Evolutionary conservation across 2,888 invertebrate species (phyloP), one percentile per base, ranked within the genome.

Genomic region (Strigamia maritima): DNA sequence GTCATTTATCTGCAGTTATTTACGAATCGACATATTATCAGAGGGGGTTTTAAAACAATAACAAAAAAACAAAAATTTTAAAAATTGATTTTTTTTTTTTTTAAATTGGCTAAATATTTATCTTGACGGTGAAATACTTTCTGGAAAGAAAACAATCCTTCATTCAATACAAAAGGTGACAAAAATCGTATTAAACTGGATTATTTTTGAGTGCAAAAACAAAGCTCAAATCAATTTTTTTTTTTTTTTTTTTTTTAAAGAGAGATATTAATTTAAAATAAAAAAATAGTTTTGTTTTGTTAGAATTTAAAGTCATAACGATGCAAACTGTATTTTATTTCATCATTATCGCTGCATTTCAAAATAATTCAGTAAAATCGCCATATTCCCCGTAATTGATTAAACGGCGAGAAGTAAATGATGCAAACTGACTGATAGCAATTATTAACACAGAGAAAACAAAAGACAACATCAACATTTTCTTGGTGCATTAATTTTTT

Each of bases 391-490:
- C 6, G 70, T 70, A 70, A 70, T 70, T 70, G 70, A 28, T 70
- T 70, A 70, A 70, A 70, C n/a, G 70, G 70, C 26, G 26, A 70
- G 16, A 70, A 70, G 70, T 70, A 70, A 70, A 70, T 70, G 70
- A 70, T 70, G 70, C 70, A 70, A 28, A 26, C 70, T 70, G 70
- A 70, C 70, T 70, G 70, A 70, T 70, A 26, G 28, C 24, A 70
- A 70, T 70, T n/a, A n/a, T n/a, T 70, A 70, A 70, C 70, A n/a
- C 14, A 70, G 70, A 26, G 26, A 70, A 70, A 70, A 70, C 70
- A 70, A 70, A 70, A 70, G 70, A 28, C 70, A 70, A 70, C 28
- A 54, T 54, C 54, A 54, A 54, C 54, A 54, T 19, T 54, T 54
- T 54, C 19, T 19, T n/a, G n/a, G 54, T 19, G 19, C 19, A 8